Conservation (phyloP, 2,797 vertebrate species). For the Bradypodion ventrale region DNA sequence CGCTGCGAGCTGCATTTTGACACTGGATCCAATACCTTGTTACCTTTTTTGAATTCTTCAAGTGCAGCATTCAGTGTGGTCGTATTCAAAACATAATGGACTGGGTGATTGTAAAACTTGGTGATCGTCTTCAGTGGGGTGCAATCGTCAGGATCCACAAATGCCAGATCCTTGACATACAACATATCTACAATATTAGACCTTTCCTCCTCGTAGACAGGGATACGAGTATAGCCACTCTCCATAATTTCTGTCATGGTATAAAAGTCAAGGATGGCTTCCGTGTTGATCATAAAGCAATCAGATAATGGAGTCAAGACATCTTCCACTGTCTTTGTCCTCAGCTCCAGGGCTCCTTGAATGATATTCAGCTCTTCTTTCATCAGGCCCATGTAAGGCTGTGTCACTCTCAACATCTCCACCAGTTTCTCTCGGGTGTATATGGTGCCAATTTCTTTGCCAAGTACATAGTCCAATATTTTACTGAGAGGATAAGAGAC, state of each 20-base stretch:
- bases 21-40: not conserved
- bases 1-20: not conserved
- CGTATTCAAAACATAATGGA: slow-evolving; percentile 70
- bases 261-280: slow-evolving; percentile 10
- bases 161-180: slow-evolving; percentile 85
- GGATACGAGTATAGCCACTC: slow-evolving; percentile 52
- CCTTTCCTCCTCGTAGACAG: not conserved
- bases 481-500: slow-evolving; percentile 3
- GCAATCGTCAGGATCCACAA: slow-evolving; percentile 86
- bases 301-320: slow-evolving; percentile 52
- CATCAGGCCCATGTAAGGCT: slow-evolving; percentile 83
- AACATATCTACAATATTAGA: slow-evolving; percentile 75
- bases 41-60: slow-evolving; percentile 37
- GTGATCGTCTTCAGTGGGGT: slow-evolving; percentile 86
- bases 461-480: slow-evolving; percentile 39
- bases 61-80: slow-evolving; percentile 8
- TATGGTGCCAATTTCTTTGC: slow-evolving; percentile 87
- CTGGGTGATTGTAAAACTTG: slow-evolving; percentile 87
- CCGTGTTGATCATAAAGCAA: not conserved
- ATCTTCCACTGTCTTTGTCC: slow-evolving; percentile 83
- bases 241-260: slow-evolving; percentile 81
- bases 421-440: slow-evolving; percentile 88
- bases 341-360: slow-evolving; percentile 84
- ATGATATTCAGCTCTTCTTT: slow-evolving; percentile 88
- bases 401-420: slow-evolving; percentile 84